phyloP scores from a whole-genome alignment of 1,140 invertebrate genomes.

The Palaemon carinicauda region DNA sequence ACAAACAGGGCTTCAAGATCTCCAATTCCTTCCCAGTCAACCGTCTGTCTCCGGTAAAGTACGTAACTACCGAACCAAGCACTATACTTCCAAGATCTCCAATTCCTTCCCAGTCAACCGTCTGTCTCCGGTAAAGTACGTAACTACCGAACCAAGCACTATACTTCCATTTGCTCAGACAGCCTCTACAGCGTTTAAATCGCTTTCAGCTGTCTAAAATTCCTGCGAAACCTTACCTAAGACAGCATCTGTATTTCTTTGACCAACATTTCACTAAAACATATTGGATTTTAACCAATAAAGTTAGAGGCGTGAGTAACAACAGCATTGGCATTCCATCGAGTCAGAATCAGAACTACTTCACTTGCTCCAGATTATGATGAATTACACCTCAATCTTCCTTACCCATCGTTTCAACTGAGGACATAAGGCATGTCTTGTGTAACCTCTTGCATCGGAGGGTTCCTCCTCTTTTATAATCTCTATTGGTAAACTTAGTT shows the following conservation, averaged over 20 bases:
- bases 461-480: conserved; percentile 29
- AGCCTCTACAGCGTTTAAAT: too few relatives aligned
- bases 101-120: too few relatives aligned
- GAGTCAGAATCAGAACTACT: not conserved
- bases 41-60: too few relatives aligned
- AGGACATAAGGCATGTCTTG: conserved; percentile 3
- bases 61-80: too few relatives aligned
- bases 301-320: not conserved
- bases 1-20: too few relatives aligned
- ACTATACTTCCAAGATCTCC: too few relatives aligned
- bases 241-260: not conserved
- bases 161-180: too few relatives aligned
- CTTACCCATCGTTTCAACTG: conserved; percentile 22
- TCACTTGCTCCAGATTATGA: conserved; percentile 16
- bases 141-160: too few relatives aligned
- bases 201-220: too few relatives aligned
- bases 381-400: not conserved
- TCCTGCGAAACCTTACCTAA: too few relatives aligned
- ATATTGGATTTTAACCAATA: conserved; percentile 19
- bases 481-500: conserved; percentile 24
- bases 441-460: conserved; percentile 24
- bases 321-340: conserved; percentile 28
- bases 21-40: too few relatives aligned
- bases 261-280: conserved; percentile 6
- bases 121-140: too few relatives aligned